Evolutionary conservation across 1,140 invertebrate genomes (phyloP), one percentile per base, ranked within the genome.

Genomic region (Euwallacea fornicatus): DNA sequence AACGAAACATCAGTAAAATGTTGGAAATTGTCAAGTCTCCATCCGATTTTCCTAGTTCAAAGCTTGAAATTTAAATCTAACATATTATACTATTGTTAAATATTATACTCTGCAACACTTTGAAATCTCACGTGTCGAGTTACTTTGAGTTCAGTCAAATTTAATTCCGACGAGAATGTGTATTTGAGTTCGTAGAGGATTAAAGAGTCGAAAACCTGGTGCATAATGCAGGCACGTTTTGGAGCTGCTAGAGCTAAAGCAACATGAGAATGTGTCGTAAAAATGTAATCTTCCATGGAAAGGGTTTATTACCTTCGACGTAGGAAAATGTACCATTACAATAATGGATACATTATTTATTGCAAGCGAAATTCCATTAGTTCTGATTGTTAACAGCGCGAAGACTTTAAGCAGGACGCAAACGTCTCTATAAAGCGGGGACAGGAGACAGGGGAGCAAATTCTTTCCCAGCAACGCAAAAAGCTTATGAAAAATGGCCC

Each of bases 111-210:
- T 62, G 41, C 43, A 15, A 62, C 60, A 62, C 41, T 62, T 62
- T 46, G 44, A 46, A 46, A 41, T 46, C 42, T 62, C 42, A 62
- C 60, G 60, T 62, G 11, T n/a, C 13, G 11, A n/a, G 42, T 43
- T 43, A 46, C 62, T 44, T 53, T 64, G 11, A 64, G 9, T 64
- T 64, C 43, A 53, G 16, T 50, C 44, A 64, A 64, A 64, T 47
- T 64, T 50, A 64, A 50, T 64, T 62, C 13, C 13, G 42, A 62
- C n/a, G 60, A 62, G 44, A 62, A 58, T 58, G 60, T 62, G 60
- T 62, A 62, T 42, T 43, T 62, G 11, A 62, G 6, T 62, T 62
- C 43, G n/a, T 43, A 15, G 11, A 13, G 60, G 60, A 44, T 62
- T 62, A 62, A 43, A 62, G 10, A 62, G 60, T 41, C 15, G 9